Evolutionary conservation across 1,140 invertebrate genomes (phyloP).

Genomic region (Lucilia cuprina): DNA sequence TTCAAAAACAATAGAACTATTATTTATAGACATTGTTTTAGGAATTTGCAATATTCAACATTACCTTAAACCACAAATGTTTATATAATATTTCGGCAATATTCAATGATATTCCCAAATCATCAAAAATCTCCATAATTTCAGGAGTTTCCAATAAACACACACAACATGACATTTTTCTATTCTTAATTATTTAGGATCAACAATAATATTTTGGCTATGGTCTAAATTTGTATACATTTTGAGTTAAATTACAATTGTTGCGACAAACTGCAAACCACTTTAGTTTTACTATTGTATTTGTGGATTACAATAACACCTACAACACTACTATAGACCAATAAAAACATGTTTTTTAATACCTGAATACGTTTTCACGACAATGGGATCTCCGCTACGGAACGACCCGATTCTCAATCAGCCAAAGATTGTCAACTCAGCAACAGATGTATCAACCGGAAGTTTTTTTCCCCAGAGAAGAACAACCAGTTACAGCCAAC

Average conservation of each 20-base stretch:
- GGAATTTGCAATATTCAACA: background rate
- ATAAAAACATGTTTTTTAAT: too few species aligned
- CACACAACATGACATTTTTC: slow-evolving; percentile 36
- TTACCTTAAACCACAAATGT: slow-evolving; percentile 59
- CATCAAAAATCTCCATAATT: slow-evolving; percentile 31
- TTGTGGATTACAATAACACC: too few species aligned
- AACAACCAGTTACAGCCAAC: too few species aligned
- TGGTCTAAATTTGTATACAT: background rate
- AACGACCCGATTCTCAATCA: too few species aligned
- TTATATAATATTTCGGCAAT: slow-evolving; percentile 51
- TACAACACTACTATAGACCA: too few species aligned
- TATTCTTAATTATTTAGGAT: background rate
- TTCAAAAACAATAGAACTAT: background rate
- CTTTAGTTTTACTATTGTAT: background rate
- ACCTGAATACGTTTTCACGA: too few species aligned
- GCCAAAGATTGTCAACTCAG: too few species aligned
- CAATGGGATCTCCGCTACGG: too few species aligned
- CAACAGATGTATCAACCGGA: too few species aligned
- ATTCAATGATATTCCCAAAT: slow-evolving; percentile 40
- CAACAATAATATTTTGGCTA: background rate
- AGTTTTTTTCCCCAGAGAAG: too few species aligned
- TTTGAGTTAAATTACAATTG: background rate
- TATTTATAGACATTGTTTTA: background rate
- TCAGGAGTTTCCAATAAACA: slow-evolving; percentile 12
- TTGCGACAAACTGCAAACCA: background rate